phyloP scores from a whole-genome alignment of 2,888 invertebrate genomes.

The Branchipolynoe longqiensis region DNA sequence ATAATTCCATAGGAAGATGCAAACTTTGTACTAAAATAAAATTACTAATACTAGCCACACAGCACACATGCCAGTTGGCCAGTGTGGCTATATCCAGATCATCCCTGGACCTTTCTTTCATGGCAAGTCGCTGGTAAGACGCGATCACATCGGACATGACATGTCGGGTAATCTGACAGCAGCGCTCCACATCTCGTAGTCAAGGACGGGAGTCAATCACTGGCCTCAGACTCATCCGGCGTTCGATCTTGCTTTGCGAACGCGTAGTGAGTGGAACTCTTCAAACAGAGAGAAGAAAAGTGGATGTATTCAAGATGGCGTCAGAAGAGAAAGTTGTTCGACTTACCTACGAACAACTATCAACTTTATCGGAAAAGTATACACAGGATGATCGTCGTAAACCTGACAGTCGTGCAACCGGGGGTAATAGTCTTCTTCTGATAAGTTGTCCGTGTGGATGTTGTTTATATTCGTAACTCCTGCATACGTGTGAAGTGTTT shows the following conservation, averaged over 20 bases:
- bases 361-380: slow-evolving; percentile 54
- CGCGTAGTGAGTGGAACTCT: slow-evolving; percentile 13
- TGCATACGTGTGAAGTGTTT: not conserved
- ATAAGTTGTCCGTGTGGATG: not conserved
- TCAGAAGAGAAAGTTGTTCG: slow-evolving; percentile 57
- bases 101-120: too few species aligned
- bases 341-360: slow-evolving; percentile 54
- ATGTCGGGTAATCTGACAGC: too few species aligned
- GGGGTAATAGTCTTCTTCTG: slow-evolving; percentile 42
- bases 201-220: too few species aligned
- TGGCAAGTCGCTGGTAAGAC: too few species aligned
- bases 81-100: too few species aligned
- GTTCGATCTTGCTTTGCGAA: slow-evolving; percentile 12
- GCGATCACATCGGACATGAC: too few species aligned
- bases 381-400: slow-evolving; percentile 3
- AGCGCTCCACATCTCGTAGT: too few species aligned
- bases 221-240: too few species aligned
- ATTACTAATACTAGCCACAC: too few species aligned
- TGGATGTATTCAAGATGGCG: slow-evolving; percentile 58
- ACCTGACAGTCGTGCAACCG: not conserved
- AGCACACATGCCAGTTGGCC: too few species aligned
- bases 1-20: too few species aligned
- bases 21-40: too few species aligned
- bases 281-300: not conserved
- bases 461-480: not conserved